phyloP scores from a whole-genome alignment of 2,888 invertebrate species.

The Limnephilus rhombicus region DNA sequence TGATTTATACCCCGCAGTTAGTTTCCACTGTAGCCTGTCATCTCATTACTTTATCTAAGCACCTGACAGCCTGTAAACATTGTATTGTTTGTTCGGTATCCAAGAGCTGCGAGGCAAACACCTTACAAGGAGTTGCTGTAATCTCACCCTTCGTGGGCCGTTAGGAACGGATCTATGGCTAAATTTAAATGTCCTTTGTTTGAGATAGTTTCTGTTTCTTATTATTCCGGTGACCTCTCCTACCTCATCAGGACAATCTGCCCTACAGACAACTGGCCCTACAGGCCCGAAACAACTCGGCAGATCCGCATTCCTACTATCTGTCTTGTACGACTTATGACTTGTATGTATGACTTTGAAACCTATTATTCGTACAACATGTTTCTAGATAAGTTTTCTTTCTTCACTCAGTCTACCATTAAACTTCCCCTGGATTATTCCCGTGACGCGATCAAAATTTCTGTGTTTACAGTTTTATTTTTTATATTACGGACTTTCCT shows the following conservation, averaged over 20 bases:
- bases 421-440: no score
- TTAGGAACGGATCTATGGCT: neutral
- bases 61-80: constrained; percentile 28
- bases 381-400: no score
- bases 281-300: no score
- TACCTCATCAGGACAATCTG: neutral
- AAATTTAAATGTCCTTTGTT: neutral
- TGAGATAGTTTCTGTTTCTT: no score
- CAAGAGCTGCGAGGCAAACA: neutral
- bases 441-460: no score
- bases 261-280: neutral
- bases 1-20: neutral
- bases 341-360: no score
- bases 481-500: no score
- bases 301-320: no score
- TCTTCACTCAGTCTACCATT: no score
- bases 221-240: neutral
- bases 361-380: no score
- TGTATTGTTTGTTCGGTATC: neutral
- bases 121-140: neutral
- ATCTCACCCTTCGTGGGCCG: neutral
- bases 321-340: no score
- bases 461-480: no score
- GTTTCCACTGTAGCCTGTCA: neutral
- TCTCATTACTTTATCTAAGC: neutral